Evolutionary conservation across 2,888 invertebrate species (phyloP), one percentile per base, ranked within the genome.

Genomic region (Ophraella communa): DNA sequence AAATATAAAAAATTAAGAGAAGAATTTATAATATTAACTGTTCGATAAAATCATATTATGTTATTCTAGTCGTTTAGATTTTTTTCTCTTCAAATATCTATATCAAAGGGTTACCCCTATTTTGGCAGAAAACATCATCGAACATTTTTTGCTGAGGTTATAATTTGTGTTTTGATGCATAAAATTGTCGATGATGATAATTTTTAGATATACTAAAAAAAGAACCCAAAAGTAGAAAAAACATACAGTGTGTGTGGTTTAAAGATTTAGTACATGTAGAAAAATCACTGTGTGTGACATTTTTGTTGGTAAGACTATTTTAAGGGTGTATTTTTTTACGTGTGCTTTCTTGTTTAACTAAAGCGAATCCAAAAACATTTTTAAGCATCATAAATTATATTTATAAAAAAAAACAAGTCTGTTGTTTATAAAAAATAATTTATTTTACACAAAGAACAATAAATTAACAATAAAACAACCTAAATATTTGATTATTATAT

Each of bases 21-120:
- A n/a, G n/a, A n/a, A n/a, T n/a, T n/a, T n/a, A n/a, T n/a, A 39
- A 42, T 42, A 24, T 54, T 54, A 54, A 54, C 39, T 54, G 54
- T 8, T 14, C n/a, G 20, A 42, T 42, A 54, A 4, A 17, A 20
- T 42, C n/a, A n/a, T n/a, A n/a, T n/a, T 35, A 35, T 53, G n/a
- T 20, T 14, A 45, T 35, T 56, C 56, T 56, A 24, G 56, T 44
- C 44, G 55, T 56, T 45, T 56, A 45, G 45, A 27, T 30, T 24
- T 21, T 14, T 55, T 27, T 55, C 44, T 18, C 21, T 44, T 8
- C 8, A 23, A 47, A n/a, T 8, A 47, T 24, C 14, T 54, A 42
- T 54, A 23, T 17, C 35, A 53, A 54, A 54, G n/a, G 17, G 42
- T 42, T 17, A 24, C 27, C 35, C 8, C n/a, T n/a, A n/a, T 11